Evolutionary conservation across 2,113 vertebrate genomes (phyloP), one percentile per base, ranked within the genome.

Genomic region (Syngnathus scovelli): DNA sequence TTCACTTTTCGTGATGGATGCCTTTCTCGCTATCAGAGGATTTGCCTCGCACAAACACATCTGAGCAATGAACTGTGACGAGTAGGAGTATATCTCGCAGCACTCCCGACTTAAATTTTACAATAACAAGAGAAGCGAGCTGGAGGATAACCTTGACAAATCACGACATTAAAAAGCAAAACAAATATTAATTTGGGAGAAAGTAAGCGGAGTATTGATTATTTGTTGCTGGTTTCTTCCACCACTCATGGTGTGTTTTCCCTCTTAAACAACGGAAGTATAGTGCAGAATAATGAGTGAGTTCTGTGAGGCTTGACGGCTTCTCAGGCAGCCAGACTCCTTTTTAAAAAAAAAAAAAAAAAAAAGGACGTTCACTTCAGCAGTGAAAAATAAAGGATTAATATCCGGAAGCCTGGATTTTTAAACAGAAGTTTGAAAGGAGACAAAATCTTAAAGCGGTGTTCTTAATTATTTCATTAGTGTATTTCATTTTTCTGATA

Each of bases 41-140:
- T 90, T 90, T 89, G 85, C 64, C 60, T 74, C 87, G 81, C 83
- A 91, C 90, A 92, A 91, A 92, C 90, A 91, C 77, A 86, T 86
- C 87, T 88, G 87, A 88, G 81, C 83, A 80, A 78, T 87, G 86
- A 89, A 85, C 83, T 84, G 87, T 86, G 86, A 88, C 72, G 83
- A 87, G 87, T 87, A 77, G 87, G 85, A 90, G 83, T 87, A 80
- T 83, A 72, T 81, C 75, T 83, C 64, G 68, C 36, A 84, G 78
- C 86, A 77, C 80, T 89, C 80, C 74, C 78, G 85, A 84, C 82
- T 86, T 85, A 71, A 75, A 82, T 81, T 84, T 81, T 79, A 68
- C 73, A 71, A 82, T 77, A 79, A 72, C 84, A 78, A 39, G 73
- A 68, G 41, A 67, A 66, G 54, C 49, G 70, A 60, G 74, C 11